phyloP scores from a whole-genome alignment of 2,797 vertebrate genomes.

The Siniperca scherzeri region DNA sequence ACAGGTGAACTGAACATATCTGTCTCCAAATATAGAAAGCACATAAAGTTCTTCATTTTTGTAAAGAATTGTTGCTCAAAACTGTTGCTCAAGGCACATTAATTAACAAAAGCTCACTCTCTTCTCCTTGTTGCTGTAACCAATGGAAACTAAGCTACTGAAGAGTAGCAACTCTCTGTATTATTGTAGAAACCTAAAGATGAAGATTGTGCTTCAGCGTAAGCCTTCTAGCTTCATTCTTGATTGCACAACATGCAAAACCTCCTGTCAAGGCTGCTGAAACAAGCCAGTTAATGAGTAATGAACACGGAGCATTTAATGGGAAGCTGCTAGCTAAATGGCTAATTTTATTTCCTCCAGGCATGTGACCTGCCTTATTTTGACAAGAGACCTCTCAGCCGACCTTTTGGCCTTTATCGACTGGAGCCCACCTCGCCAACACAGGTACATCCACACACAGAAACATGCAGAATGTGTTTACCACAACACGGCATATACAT shows the following conservation, averaged over 20 bases:
- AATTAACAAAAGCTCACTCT: conserved; percentile 11
- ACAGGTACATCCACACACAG: conserved; percentile 73
- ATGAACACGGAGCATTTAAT: background rate
- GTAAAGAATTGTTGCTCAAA: background rate
- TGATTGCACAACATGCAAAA: conserved; percentile 14
- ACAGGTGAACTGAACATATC: conserved; percentile 9
- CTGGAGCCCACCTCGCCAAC: conserved; percentile 88
- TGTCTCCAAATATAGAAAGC: conserved; percentile 22
- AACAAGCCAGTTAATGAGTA: conserved; percentile 3
- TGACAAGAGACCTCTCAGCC: conserved; percentile 86
- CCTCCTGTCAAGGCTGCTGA: background rate
- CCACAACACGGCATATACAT: background rate
- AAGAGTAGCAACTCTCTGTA: background rate
- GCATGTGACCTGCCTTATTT: conserved; percentile 87
- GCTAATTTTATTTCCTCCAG: conserved; percentile 58
- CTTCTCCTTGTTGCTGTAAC: conserved; percentile 1
- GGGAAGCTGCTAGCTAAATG: background rate
- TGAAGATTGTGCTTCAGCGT: conserved; percentile 6
- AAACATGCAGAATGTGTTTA: background rate
- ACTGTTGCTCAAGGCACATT: background rate
- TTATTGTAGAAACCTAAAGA: background rate
- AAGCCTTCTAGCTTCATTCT: background rate
- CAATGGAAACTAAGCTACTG: conserved; percentile 10
- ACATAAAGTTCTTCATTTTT: background rate
- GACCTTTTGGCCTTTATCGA: conserved; percentile 87